These are phyloP conservation scores for Melanotaenia nigrans DNA, from an alignment of 2,797 vertebrate genomes.

Conservation along the genomic window DNA sequence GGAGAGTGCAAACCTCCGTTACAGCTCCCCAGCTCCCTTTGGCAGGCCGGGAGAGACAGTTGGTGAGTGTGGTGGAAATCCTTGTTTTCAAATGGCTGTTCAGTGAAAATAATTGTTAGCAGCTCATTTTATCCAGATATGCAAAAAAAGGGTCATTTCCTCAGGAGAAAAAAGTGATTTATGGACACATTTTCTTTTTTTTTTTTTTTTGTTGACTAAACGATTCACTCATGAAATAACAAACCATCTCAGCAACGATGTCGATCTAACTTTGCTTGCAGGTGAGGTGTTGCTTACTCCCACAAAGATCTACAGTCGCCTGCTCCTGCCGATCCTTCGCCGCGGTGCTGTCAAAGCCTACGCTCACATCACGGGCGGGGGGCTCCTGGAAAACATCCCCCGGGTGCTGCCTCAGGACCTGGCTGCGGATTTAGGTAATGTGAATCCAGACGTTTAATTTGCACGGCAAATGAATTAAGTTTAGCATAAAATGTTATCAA, in stretches of 20 bases:
- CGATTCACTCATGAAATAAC: not conserved
- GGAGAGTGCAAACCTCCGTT: slow-evolving; percentile 81
- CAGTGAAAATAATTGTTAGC: not conserved
- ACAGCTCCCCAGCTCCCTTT: slow-evolving; percentile 83
- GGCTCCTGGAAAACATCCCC: slow-evolving; percentile 95
- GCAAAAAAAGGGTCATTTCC: not conserved
- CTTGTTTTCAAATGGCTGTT: not conserved
- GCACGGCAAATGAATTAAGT: not conserved
- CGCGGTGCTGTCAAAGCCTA: slow-evolving; percentile 89
- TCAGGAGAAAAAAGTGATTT: too few relatives aligned
- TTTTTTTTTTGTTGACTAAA: too few relatives aligned
- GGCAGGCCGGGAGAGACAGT: slow-evolving; percentile 82
- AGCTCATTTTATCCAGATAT: not conserved
- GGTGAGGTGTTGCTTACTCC: slow-evolving; percentile 92
- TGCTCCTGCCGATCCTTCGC: slow-evolving; percentile 88
- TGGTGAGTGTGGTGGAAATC: slow-evolving; percentile 77
- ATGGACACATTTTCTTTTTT: too few relatives aligned
- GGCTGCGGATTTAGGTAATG: slow-evolving; percentile 83
- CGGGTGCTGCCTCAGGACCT: slow-evolving; percentile 88
- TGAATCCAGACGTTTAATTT: slow-evolving; percentile 3
- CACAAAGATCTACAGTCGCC: slow-evolving; percentile 92
- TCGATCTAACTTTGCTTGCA: slow-evolving; percentile 57
- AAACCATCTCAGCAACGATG: not conserved
- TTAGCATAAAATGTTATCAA: not conserved
- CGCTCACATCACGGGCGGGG: slow-evolving; percentile 97